phyloP scores from a whole-genome alignment of 2,888 invertebrate species.

The Lycaena phlaeas region DNA sequence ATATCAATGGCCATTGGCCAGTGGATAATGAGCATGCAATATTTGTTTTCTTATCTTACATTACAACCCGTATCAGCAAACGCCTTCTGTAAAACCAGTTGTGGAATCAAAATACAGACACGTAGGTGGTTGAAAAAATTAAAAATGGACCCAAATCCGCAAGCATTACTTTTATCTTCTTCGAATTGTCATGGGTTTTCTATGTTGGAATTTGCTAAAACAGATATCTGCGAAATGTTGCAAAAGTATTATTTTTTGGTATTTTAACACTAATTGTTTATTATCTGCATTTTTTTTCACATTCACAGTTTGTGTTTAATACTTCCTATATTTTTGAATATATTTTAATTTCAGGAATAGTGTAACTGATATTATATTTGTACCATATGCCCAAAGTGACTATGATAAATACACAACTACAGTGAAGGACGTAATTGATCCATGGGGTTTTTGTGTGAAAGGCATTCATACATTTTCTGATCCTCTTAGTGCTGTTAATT shows the following conservation, averaged over 20 bases:
- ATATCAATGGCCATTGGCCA: no score
- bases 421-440: conserved; percentile 71
- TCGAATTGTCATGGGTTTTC: conserved; percentile 79
- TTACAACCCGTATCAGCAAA: background rate
- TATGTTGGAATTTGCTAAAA: conserved; percentile 77
- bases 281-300: no score
- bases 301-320: no score
- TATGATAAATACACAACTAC: conserved; percentile 77
- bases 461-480: conserved; percentile 77
- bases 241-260: no score
- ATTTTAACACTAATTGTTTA: no score
- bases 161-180: conserved; percentile 78
- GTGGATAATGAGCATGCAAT: no score
- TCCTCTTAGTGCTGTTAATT: conserved; percentile 69
- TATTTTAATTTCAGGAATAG: conserved; percentile 67
- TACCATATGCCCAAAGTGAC: conserved; percentile 82
- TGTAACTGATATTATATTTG: conserved; percentile 77
- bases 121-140: conserved; percentile 5
- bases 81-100: background rate
- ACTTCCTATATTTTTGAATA: no score
- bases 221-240: conserved; percentile 75
- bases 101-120: background rate
- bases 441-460: conserved; percentile 77
- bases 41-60: no score
- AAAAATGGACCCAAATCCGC: conserved; percentile 38